Evolutionary conservation across 2,797 vertebrate species (phyloP).

Genomic region (Phoeniculus purpureus): DNA sequence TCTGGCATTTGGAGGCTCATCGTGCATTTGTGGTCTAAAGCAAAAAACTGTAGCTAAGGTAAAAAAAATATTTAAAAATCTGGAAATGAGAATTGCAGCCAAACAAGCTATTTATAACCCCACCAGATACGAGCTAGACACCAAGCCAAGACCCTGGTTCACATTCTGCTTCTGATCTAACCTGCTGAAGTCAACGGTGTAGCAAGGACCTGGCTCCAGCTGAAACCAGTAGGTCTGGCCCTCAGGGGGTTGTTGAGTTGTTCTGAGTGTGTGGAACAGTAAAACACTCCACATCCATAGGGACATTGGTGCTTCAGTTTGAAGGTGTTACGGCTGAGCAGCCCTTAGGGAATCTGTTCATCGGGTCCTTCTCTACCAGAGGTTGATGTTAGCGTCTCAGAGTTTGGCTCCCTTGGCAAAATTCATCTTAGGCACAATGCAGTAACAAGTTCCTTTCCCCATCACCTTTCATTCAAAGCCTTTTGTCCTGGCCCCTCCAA

Average conservation of each 20-base stretch:
- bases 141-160: not conserved
- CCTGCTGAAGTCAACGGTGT: not conserved
- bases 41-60: not conserved
- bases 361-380: not conserved
- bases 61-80: not conserved
- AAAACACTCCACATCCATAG: not conserved
- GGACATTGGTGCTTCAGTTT: not conserved
- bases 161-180: conserved; percentile 36
- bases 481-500: not conserved
- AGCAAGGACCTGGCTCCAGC: not conserved
- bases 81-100: not conserved
- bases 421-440: not conserved
- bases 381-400: not conserved
- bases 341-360: not conserved
- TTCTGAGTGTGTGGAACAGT: not conserved
- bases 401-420: not conserved
- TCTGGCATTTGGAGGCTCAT: not conserved
- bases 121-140: not conserved
- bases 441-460: not conserved
- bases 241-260: not conserved
- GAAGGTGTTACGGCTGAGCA: not conserved
- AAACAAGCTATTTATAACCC: conserved; percentile 40
- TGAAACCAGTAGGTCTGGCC: not conserved
- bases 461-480: not conserved
- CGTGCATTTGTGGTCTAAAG: not conserved